Conservation (phyloP, 1,140 invertebrate genomes). For the silkworm (Bombyx mori) region DNA sequence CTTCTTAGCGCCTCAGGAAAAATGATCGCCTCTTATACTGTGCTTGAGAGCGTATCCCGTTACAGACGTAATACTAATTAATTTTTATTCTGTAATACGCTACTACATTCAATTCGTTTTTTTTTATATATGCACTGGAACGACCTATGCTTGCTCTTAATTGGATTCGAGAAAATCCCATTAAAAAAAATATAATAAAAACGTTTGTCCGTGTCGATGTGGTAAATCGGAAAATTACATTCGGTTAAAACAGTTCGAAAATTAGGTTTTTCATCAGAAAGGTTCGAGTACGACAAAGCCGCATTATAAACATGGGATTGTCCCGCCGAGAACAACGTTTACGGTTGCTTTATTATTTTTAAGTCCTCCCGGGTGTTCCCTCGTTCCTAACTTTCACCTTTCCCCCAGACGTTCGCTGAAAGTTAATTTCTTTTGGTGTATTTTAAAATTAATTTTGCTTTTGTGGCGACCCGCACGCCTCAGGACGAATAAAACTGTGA, state of each 20-base stretch:
- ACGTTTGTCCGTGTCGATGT: too few species aligned
- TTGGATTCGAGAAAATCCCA: too few species aligned
- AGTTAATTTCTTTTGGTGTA: slow-evolving; percentile 70
- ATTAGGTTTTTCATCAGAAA: too few species aligned
- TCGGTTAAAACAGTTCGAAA: too few species aligned
- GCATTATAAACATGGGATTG: slow-evolving; percentile 28
- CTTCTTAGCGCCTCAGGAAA: slow-evolving; percentile 36
- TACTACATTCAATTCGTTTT: too few species aligned
- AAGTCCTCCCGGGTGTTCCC: slow-evolving; percentile 50
- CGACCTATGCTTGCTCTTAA: too few species aligned
- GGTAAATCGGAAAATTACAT: too few species aligned
- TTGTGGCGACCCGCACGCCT: slow-evolving; percentile 55
- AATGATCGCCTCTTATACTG: slow-evolving; percentile 35
- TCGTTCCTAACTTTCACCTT: slow-evolving; percentile 60
- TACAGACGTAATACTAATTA: slow-evolving; percentile 1
- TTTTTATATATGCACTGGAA: too few species aligned
- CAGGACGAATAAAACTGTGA: slow-evolving; percentile 43
- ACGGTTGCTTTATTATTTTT: slow-evolving; percentile 59
- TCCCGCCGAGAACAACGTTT: slow-evolving; percentile 24
- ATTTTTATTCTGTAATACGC: not conserved
- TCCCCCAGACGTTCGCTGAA: slow-evolving; percentile 40
- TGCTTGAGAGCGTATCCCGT: slow-evolving; percentile 4
- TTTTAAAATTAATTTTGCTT: slow-evolving; percentile 70
- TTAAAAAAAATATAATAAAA: too few species aligned
- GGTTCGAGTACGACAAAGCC: slow-evolving; percentile 15